Base-by-base conservation (phyloP, 2,113 vertebrate genomes). In the Corydoras sp. region DNA sequence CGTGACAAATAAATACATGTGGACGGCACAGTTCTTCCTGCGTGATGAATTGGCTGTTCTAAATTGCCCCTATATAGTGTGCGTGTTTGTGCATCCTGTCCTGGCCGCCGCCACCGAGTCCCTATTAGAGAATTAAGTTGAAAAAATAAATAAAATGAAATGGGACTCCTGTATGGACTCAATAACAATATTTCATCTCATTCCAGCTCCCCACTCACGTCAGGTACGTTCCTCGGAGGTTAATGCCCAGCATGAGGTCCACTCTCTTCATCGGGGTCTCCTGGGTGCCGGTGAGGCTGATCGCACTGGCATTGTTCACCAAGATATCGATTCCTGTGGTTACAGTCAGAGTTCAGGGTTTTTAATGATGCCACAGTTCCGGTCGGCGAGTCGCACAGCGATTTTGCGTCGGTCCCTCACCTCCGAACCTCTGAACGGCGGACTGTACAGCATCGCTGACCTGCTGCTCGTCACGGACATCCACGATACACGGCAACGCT, bases 231-330 rank as follows among this genome's bases (percentile, higher is more conserved):
- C 97, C 97, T 79, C 96, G 91, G 56, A 95, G 90, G 78, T 99
- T 99, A 80, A 98, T 88, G 2, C 83, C 94, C 86, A 97, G 88
- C 96, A 98, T 98, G 69, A 99, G 93, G 82, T 98, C 97, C 30
- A 98, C 91, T 76, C 90, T 98, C 87, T 98, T 99, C 2, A 89
- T 93, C 10, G 92, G 81, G 2, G 97, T 98, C 68, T 95, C 92
- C 82, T 98, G 74, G 1, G 96, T 99, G 73, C 92, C 96, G 0
- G 94, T 97, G 85, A 99, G 87, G 74, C 83, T 96, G 82, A 99
- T 98, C 73, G 97, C 96, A 66, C 95, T 98, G 61, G 97, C 96
- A 58, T 98, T 98, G 86, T 99, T 99, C 82, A 99, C 94, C 89
- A 99, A 85, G 81, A 99, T 91, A 88, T 99, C 97, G 81, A 95